phyloP scores from a whole-genome alignment of 2,888 invertebrate species.

The Nipponacmea schrenckii region DNA sequence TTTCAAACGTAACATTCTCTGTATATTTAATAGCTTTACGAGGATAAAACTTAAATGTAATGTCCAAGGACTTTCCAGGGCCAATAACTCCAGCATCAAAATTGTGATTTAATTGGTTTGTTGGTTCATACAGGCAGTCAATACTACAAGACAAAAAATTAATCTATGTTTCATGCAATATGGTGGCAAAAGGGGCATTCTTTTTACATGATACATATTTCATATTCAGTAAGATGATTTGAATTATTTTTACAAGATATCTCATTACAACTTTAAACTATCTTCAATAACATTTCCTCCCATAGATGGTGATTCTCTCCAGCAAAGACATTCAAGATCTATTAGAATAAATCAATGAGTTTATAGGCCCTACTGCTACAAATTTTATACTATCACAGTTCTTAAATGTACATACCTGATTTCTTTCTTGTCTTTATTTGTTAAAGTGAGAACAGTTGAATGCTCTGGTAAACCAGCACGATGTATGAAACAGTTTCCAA shows the following conservation, averaged over 20 bases:
- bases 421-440: slow-evolving; percentile 65
- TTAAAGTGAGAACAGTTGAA: slow-evolving; percentile 54
- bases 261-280: too few relatives aligned
- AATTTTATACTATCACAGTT: too few relatives aligned
- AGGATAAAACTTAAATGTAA: slow-evolving; percentile 64
- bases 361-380: too few relatives aligned
- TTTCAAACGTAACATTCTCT: slow-evolving; percentile 65
- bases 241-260: too few relatives aligned
- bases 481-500: slow-evolving; percentile 75
- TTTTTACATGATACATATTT: neutral
- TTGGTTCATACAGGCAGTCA: slow-evolving; percentile 62
- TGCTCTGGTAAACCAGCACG: slow-evolving; percentile 64
- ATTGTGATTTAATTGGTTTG: slow-evolving; percentile 59
- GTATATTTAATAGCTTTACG: slow-evolving; percentile 60
- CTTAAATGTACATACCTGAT: slow-evolving; percentile 51
- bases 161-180: neutral
- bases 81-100: slow-evolving; percentile 64
- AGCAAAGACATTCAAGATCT: too few relatives aligned
- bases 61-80: slow-evolving; percentile 52
- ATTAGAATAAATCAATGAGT: too few relatives aligned
- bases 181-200: neutral
- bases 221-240: too few relatives aligned
- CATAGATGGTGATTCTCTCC: too few relatives aligned
- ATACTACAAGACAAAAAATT: slow-evolving; percentile 52
- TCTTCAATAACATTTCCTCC: too few relatives aligned